These are phyloP conservation scores for Pelodytes ibericus DNA, from an alignment of 2,797 vertebrate species.

Conservation along the genomic window DNA sequence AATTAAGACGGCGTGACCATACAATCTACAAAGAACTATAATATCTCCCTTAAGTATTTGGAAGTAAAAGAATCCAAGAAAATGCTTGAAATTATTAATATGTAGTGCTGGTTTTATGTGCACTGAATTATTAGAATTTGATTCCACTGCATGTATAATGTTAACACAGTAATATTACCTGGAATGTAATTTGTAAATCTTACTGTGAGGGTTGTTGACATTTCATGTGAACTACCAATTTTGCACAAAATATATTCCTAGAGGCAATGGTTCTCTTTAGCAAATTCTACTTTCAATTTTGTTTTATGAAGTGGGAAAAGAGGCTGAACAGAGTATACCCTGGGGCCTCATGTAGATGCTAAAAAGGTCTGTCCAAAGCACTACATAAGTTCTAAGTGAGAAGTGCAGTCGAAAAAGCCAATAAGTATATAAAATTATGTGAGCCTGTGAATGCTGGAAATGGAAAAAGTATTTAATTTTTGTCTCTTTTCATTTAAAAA, in stretches of 20 bases:
- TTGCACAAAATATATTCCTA: constrained; percentile 57
- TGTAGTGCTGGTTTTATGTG: constrained; percentile 47
- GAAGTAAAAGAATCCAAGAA: constrained; percentile 39
- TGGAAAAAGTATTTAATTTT: constrained; percentile 40
- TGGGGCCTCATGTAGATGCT: constrained; percentile 52
- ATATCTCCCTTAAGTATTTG: constrained; percentile 45
- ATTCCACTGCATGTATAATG: constrained; percentile 48
- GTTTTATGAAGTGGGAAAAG: constrained; percentile 57
- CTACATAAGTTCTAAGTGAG: constrained; percentile 52
- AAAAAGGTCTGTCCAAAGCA: constrained; percentile 53
- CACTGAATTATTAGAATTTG: constrained; percentile 45
- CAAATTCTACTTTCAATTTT: constrained; percentile 58
- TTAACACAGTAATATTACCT: constrained; percentile 55
- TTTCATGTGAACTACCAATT: constrained; percentile 52
- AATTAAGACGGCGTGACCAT: constrained; percentile 6
- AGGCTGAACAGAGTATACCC: constrained; percentile 53
- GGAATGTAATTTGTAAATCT: constrained; percentile 54
- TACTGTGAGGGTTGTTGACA: constrained; percentile 51
- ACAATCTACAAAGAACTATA: constrained; percentile 3
- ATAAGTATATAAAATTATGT: constrained; percentile 49
- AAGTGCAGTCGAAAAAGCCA: constrained; percentile 50
- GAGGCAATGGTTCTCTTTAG: constrained; percentile 53
- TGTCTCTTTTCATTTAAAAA: constrained; percentile 26
- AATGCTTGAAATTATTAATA: constrained; percentile 53
- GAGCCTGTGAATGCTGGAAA: constrained; percentile 31